Evolutionary conservation across 2,888 invertebrate species (phyloP), one percentile per base, ranked within the genome.

Genomic region (Leucophora obtusa): DNA sequence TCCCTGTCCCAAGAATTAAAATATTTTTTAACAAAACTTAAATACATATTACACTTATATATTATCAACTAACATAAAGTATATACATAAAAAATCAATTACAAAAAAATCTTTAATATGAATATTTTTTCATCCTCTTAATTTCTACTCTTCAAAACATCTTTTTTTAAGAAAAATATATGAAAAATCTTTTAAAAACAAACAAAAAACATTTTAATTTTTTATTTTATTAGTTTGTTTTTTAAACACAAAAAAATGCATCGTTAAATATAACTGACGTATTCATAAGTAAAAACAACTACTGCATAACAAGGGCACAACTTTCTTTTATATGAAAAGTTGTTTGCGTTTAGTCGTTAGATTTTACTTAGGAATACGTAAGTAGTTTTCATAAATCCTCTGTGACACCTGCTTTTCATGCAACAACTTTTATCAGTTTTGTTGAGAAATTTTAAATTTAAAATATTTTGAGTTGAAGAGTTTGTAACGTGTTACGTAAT

Each of bases 21-120:
- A 84, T 86, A 87, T 87, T 85, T 85, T 86, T 86, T 58, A 72
- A 66, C 63, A 75, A 75, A 56, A 53, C 21, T 43, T 70, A 66
- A n/a, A 63, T 54, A 66, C 47, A 66, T 71, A 69, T 69, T 69
- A 69, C 69, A 70, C 58, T 51, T 68, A 68, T 58, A 56, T 50
- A 70, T 65, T 70, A 54, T 74, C 74, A 66, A 66, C n/a, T 54
- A 50, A 79, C 62, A 51, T 60, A 66, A 62, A 59, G 50, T 68
- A 66, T 15, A 47, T 6, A 47, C 43, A 47, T 60, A 59, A 47
- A 65, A 65, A 66, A 54, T 47, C 43, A n/a, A 47, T 47, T 47
- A 59, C 21, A 56, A n/a, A 28, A 14, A 24, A n/a, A 53, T 54
- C 54, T 28, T 28, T 38, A 59, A 60, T 58, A 58, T 50, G 63